phyloP scores from a whole-genome alignment of 2,113 vertebrate genomes.

The Notarius quadriscutis region DNA sequence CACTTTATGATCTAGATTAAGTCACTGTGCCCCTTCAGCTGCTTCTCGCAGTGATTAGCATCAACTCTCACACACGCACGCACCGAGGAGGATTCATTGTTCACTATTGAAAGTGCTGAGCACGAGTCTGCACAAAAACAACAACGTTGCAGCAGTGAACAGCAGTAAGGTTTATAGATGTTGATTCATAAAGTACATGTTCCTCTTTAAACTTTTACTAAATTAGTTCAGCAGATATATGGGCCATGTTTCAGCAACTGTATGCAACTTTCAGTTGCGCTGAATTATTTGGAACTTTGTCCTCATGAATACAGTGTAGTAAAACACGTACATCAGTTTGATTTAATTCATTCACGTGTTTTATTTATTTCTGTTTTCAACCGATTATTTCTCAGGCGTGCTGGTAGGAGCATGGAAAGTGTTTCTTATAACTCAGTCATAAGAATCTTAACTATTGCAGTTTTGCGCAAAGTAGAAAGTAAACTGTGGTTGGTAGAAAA shows the following conservation, averaged over 20 bases:
- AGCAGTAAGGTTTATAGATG: conserved; percentile 51
- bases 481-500: too few species aligned
- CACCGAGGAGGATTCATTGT: conserved; percentile 39
- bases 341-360: not conserved
- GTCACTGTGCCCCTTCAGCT: conserved; percentile 20
- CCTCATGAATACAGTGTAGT: not conserved
- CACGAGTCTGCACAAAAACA: conserved; percentile 56
- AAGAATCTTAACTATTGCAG: not conserved
- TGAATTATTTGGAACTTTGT: not conserved
- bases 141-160: conserved; percentile 58
- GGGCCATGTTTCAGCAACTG: not conserved
- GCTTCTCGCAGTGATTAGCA: conserved; percentile 42
- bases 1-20: conserved; percentile 47
- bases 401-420: not conserved
- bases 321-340: not conserved
- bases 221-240: not conserved
- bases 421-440: not conserved
- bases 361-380: not conserved
- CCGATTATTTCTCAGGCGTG: not conserved
- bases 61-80: conserved; percentile 34
- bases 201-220: not conserved
- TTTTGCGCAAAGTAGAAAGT: too few species aligned
- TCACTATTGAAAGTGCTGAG: conserved; percentile 49
- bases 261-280: not conserved
- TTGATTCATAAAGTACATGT: not conserved